Evolutionary conservation across 2,797 vertebrate genomes (phyloP), one percentile per base, ranked within the genome.

Genomic region (Periparus ater): DNA sequence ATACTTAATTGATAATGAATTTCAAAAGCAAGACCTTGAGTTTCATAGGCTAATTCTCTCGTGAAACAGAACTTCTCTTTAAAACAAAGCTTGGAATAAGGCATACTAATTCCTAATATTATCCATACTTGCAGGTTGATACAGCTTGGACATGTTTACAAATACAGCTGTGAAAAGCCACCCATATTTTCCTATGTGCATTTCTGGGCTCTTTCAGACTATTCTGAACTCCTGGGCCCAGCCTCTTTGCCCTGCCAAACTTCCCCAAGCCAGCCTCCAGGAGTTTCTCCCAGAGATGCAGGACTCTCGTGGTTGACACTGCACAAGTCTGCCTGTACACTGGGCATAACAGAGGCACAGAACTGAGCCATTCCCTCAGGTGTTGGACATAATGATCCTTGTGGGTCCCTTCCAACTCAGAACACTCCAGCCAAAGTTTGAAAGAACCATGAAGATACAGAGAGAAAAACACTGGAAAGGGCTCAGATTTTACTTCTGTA

Each of bases 281-380:
- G 17, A 88, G 13, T 27, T 73, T 25, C 45, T 89, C 40, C 30
- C 36, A 66, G 44, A 58, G 17, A 42, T 1, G 5, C 15, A 23
- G 9, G 27, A 23, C 8, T 27, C 18, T 6, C 40, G 10, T 2
- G 26, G 12, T 0, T 58, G 38, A 65, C 30, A 62, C 17, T 10
- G 30, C 44, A 17, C 0, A 2, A 9, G 9, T 38, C 9, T 68
- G 23, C 25, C 54, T 50, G n/a, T 21, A 23, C 58, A 51, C 0
- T 9, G 15, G 29, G 17, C 47, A 51, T 7, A 70, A 53, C 4
- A 72, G 20, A 82, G 36, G 12, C 61, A 65, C 6, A 6, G 8
- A 67, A 50, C 0, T 0, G 0, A 54, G n/a, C 17, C 21, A 48
- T 19, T 55, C 25, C 20, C 34, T 9, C 2, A 48, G 18, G 17